Evolutionary conservation across 2,113 vertebrate species (phyloP).

Genomic region (Nettapus auritus): DNA sequence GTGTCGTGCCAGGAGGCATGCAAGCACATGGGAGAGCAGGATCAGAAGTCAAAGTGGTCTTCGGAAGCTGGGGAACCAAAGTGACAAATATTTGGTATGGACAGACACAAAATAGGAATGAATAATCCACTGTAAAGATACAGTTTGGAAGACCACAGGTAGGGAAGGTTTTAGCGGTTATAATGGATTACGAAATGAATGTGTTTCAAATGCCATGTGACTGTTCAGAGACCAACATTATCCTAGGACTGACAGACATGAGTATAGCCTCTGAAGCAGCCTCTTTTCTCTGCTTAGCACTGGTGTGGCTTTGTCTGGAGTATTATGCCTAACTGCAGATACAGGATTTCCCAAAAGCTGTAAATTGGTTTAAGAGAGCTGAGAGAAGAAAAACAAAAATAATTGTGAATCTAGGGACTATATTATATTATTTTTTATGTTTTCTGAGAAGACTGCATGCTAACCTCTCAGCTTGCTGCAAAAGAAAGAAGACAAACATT

Average conservation of each 20-base stretch:
- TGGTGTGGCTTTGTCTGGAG: background rate
- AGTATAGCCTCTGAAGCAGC: background rate
- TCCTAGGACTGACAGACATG: background rate
- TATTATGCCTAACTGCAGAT: background rate
- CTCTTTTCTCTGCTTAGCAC: background rate
- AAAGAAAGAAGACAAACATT: background rate
- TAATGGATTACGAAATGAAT: background rate
- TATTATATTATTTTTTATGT: background rate
- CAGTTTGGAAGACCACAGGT: background rate
- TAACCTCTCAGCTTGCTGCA: background rate
- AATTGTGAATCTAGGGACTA: background rate
- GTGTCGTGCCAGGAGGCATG: fast-evolving
- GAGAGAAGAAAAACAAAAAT: background rate
- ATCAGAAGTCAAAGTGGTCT: background rate
- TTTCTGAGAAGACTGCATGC: background rate
- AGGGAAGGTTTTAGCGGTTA: background rate
- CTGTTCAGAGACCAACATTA: background rate
- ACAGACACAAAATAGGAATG: background rate
- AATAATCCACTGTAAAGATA: background rate
- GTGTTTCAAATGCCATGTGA: background rate
- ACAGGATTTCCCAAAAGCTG: background rate
- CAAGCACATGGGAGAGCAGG: background rate
- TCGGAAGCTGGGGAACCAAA: background rate
- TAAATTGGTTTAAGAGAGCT: background rate
- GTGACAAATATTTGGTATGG: background rate